Evolutionary conservation across 1,140 invertebrate genomes (phyloP), one percentile per base, ranked within the genome.

Genomic region (Gryllus bimaculatus): DNA sequence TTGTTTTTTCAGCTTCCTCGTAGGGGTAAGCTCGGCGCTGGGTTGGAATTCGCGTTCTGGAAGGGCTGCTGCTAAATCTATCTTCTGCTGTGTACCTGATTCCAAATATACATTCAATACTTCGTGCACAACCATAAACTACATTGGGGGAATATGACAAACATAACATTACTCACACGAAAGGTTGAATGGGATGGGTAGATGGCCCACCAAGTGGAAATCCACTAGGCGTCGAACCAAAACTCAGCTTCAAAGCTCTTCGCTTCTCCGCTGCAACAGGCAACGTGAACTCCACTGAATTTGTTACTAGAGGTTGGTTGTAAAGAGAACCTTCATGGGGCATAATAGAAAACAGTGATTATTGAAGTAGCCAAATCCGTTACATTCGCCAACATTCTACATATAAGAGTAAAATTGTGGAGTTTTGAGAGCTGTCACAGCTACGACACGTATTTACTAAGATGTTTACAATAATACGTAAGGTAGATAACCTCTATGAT

Each of bases 241-340:
- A 85, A 81, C 85, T 84, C 77, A 87, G 82, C 80, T 86, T 87
- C 75, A 87, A 82, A 76, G 85, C 85, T 81, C 85, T 83, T 82
- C 85, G 82, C 80, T 85, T 87, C 79, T 87, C 86, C 82, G 81
- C 80, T 82, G 81, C 21, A 82, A 82, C 81, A 77, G 54, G 54
- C 54, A 66, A 66, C 10, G 54, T 66, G 54, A 66, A 66, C 10
- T 66, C 54, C 54, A 66, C 54, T 13, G 54, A 66, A 18, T 66
- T 66, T 66, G 10, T 10, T 66, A 66, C 54, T 18, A 66, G 10
- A 66, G 54, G 54, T 66, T 18, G 54, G 18, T 66, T 13, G 54
- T 18, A 66, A 10, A 66, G 54, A 66, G 54, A 66, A 66, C 54
- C 54, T 66, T 66, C 54, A 66, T 39, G 54, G 18, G 18, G 54